Conservation (phyloP, 2,113 vertebrate species). For the Aptenodytes forsteri region DNA sequence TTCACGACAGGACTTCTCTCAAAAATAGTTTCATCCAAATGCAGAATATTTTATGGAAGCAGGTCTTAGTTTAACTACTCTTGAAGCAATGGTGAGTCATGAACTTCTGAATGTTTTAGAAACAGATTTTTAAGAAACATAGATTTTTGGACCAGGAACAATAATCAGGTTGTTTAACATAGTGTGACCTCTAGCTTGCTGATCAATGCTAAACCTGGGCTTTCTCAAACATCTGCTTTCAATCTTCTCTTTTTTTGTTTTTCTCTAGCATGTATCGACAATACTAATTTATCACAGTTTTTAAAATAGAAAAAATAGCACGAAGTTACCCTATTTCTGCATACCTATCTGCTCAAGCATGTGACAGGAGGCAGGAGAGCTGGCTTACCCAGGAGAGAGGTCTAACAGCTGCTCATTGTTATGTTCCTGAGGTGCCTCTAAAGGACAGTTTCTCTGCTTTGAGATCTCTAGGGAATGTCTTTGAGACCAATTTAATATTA, state of each 20-base stretch:
- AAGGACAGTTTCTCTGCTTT: not conserved
- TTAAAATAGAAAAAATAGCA: not conserved
- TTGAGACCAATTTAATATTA: not conserved
- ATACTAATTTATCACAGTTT: not conserved
- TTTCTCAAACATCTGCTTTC: not conserved
- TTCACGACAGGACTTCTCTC: not conserved
- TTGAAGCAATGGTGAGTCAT: not conserved
- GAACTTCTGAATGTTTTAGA: not conserved
- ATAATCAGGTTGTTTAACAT: not conserved
- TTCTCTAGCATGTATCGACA: rapidly evolving
- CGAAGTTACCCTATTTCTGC: not conserved
- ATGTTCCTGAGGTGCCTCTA: not conserved
- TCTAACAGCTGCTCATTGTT: not conserved
- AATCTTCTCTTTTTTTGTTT: not conserved
- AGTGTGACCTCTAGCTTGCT: not conserved
- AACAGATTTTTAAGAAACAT: not conserved
- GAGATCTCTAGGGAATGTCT: not conserved
- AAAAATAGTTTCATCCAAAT: not conserved
- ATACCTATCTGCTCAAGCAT: not conserved
- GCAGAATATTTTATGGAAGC: not conserved
- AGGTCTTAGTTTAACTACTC: not conserved
- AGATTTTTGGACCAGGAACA: not conserved
- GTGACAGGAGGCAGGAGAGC: not conserved
- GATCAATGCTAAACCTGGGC: not conserved
- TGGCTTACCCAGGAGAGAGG: not conserved